Evolutionary conservation across 2,113 vertebrate species (phyloP).

Genomic region (Romanogobio albipinnatus): DNA sequence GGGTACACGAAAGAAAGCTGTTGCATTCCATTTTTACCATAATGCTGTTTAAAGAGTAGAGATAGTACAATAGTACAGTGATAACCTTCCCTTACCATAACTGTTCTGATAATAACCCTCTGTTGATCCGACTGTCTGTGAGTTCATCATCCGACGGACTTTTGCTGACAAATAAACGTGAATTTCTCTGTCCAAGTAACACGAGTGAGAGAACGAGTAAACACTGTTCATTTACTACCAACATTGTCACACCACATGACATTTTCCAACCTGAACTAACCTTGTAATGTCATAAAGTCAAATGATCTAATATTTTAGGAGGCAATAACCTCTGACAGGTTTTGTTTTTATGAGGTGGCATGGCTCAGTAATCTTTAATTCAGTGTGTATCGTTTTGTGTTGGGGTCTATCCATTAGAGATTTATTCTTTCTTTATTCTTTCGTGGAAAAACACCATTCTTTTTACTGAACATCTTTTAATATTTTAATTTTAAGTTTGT

Average conservation of each 20-base stretch:
- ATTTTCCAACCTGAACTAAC: constrained; percentile 11
- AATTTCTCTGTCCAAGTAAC: too few species aligned
- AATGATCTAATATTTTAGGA: neutral
- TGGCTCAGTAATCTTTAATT: constrained; percentile 36
- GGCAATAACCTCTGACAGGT: neutral
- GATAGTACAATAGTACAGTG: too few species aligned
- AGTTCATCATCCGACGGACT: too few species aligned
- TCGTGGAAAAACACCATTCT: neutral
- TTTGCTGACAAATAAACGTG: too few species aligned
- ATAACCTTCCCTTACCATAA: too few species aligned
- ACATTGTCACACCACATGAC: neutral
- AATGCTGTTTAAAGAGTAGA: too few species aligned
- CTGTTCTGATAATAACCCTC: too few species aligned
- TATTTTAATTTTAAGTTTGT: neutral
- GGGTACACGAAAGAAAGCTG: too few species aligned
- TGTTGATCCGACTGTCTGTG: too few species aligned
- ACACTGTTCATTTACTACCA: too few species aligned
- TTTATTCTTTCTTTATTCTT: neutral
- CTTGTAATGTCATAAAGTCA: neutral
- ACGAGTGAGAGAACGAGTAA: too few species aligned
- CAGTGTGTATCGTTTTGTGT: constrained; percentile 24
- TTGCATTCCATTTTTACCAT: too few species aligned
- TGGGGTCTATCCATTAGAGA: neutral
- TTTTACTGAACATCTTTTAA: constrained; percentile 2
- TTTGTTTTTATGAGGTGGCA: constrained; percentile 30